phyloP scores from a whole-genome alignment of 37 sponge, comb jelly and placozoan genomes.

The Eunapius fragilis region DNA sequence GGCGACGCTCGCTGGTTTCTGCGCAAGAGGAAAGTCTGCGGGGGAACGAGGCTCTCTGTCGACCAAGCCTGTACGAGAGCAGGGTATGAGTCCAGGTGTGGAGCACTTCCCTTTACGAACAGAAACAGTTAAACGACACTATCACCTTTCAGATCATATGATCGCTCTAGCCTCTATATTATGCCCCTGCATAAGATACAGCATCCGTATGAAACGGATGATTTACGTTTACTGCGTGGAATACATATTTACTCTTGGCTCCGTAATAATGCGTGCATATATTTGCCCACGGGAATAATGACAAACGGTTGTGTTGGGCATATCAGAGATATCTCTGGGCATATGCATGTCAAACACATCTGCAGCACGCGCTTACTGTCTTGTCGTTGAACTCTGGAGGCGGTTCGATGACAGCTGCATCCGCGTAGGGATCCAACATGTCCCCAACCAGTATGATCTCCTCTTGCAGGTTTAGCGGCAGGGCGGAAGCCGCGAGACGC shows the following conservation, averaged over 20 bases:
- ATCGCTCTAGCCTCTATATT: too few relatives aligned
- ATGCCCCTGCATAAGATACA: too few relatives aligned
- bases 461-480: slow-evolving; percentile 18
- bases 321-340: too few relatives aligned
- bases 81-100: neutral
- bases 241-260: too few relatives aligned
- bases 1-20: neutral
- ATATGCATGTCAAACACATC: too few relatives aligned
- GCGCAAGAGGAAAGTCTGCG: neutral
- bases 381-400: neutral
- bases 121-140: too few relatives aligned
- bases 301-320: too few relatives aligned
- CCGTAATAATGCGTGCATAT: too few relatives aligned
- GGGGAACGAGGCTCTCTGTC: neutral
- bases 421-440: slow-evolving; percentile 6
- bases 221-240: too few relatives aligned
- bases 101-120: neutral
- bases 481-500: slow-evolving; percentile 43
- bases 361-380: neutral
- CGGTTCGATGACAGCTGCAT: neutral
- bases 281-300: too few relatives aligned
- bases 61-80: neutral
- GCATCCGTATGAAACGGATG: too few relatives aligned
- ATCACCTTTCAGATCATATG: too few relatives aligned
- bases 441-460: slow-evolving; percentile 39